Evolutionary conservation across 2,797 vertebrate species (phyloP), one percentile per base, ranked within the genome.

Genomic region (Synaphobranchus kaupii): DNA sequence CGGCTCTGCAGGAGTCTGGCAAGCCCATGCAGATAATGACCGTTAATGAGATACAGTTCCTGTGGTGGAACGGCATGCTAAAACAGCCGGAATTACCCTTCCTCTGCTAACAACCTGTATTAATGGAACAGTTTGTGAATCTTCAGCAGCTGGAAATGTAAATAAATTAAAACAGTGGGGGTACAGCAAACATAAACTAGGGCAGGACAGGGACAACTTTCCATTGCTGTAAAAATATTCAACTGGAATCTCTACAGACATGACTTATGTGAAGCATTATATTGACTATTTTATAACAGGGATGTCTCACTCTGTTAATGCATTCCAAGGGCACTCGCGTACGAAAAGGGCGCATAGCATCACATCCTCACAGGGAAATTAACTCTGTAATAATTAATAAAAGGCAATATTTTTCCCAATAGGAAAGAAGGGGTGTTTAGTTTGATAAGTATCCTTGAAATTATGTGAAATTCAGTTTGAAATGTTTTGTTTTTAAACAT

Each of bases 101-200:
- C 56, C 52, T 13, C 8, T 56, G 25, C 12, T 48, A 47, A 83
- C 25, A 50, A 50, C 31, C 44, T 12, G 25, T 84, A 90, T 86
- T 87, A 88, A 63, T 78, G 84, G 90, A 87, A 86, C 89, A 87
- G 91, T 90, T 89, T 80, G 76, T 89, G 90, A 93, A 89, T 91
- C 91, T 7, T 84, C 86, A 91, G 90, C 88, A 88, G 89, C 89
- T 89, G 87, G 48, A 92, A 92, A 90, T 92, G 91, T 89, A 86
- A 93, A 91, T 92, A 76, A 54, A 78, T 17, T 89, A 85, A 92
- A 92, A 89, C 15, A 86, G 84, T 81, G 50, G 54, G 54, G 86
- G 60, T 78, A 83, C 87, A 47, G 86, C 86, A 85, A 87, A 89
- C 66, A n/a, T 54, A 31, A 20, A 71, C 90, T 90, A 92, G 85